A percentile compares a stretch with the other conserved stretches of the same genome.
Conservation (phyloP, 2,113 vertebrate species). For the Oryzias melastigma region DNA sequence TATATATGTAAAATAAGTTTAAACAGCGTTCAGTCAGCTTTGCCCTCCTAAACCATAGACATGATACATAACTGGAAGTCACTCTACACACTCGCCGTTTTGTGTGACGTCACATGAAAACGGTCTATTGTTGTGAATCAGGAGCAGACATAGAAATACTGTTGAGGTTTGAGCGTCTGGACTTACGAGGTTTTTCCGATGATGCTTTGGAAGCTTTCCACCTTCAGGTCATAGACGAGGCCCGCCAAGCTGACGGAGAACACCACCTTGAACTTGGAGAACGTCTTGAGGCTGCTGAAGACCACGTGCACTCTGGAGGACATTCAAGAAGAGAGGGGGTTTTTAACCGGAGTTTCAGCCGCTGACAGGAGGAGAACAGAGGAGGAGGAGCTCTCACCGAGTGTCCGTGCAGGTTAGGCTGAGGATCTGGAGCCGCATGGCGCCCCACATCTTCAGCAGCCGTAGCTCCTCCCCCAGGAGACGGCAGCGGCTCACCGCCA, state of each 20-base stretch:
- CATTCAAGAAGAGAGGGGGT: background rate
- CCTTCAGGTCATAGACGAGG: slow-evolving; percentile 40
- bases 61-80: too few species aligned
- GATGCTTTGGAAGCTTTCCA: slow-evolving; percentile 62
- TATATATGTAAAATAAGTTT: too few species aligned
- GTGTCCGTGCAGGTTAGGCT: slow-evolving; percentile 65
- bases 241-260: slow-evolving; percentile 51
- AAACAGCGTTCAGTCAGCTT: too few species aligned
- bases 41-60: too few species aligned
- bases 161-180: background rate
- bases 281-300: slow-evolving; percentile 69
- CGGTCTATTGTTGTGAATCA: too few species aligned
- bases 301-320: slow-evolving; percentile 59
- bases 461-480: slow-evolving; percentile 77
- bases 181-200: slow-evolving; percentile 70
- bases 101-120: too few species aligned
- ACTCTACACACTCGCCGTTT: too few species aligned
- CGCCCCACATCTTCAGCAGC: slow-evolving; percentile 68
- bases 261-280: slow-evolving; percentile 71
- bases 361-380: background rate
- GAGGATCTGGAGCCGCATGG: slow-evolving; percentile 64
- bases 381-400: slow-evolving; percentile 45
- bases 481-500: slow-evolving; percentile 73
- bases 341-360: background rate
- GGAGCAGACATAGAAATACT: slow-evolving; percentile 10